A percentile compares a stretch with the other conserved stretches of the same genome.
These are phyloP conservation scores for Sterrhoptilus dennistouni DNA, from an alignment of 2,113 vertebrate genomes.

Conservation along the genomic window DNA sequence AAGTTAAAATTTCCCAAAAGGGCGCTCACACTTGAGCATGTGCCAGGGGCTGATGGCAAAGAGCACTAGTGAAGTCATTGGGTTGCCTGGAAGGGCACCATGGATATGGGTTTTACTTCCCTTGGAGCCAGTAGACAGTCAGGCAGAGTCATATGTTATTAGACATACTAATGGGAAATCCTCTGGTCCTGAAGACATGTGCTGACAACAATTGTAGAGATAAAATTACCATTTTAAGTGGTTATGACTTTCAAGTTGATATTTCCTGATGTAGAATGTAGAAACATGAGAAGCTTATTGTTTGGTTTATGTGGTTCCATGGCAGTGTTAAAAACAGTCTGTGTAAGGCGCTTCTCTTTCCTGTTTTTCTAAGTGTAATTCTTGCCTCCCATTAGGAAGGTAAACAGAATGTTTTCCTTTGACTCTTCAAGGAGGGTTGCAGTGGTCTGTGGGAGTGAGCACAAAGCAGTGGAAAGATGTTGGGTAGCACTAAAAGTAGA, in stretches of 20 bases:
- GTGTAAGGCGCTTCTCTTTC: not conserved
- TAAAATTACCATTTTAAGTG: not conserved
- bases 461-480: not conserved
- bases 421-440: not conserved
- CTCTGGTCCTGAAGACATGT: not conserved
- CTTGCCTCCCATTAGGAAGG: not conserved
- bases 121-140: not conserved
- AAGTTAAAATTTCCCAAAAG: not conserved
- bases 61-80: not conserved
- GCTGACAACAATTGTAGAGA: not conserved
- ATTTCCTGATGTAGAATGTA: not conserved
- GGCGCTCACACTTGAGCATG: accelerated
- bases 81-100: not conserved
- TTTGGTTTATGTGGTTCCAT: not conserved
- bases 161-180: not conserved
- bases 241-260: not conserved
- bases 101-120: not conserved
- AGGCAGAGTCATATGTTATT: not conserved
- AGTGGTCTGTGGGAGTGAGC: not conserved
- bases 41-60: not conserved
- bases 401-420: not conserved
- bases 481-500: not conserved
- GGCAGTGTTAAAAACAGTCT: not conserved
- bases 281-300: not conserved
- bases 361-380: not conserved